phyloP scores from a whole-genome alignment of 2,888 invertebrate species.

The Agrenia bidenticulata region DNA sequence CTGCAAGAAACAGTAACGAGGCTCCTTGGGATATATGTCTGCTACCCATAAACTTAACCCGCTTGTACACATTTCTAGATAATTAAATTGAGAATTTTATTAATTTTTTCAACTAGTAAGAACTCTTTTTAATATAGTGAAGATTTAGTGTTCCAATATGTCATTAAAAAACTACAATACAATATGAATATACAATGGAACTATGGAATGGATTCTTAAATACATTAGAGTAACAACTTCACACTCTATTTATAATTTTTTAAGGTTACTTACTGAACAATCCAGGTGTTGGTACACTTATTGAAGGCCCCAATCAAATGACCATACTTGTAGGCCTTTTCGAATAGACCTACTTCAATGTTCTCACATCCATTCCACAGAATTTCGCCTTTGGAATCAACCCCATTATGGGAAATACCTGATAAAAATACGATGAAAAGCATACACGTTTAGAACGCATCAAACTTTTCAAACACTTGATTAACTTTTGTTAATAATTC shows the following conservation, averaged over 20 bases:
- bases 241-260: too few relatives aligned
- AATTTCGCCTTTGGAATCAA: slow-evolving; percentile 62
- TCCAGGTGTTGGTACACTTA: slow-evolving; percentile 93
- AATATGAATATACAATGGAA: slow-evolving; percentile 1
- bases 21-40: slow-evolving; percentile 74
- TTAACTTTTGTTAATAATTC: too few relatives aligned
- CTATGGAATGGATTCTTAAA: neutral
- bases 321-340: slow-evolving; percentile 78
- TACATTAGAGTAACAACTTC: slow-evolving; percentile 8
- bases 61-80: slow-evolving; percentile 82
- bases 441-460: neutral
- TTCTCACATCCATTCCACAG: slow-evolving; percentile 90
- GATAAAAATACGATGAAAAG: slow-evolving; percentile 53
- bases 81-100: too few relatives aligned
- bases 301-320: slow-evolving; percentile 91
- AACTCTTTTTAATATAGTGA: too few relatives aligned
- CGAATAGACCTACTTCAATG: slow-evolving; percentile 77
- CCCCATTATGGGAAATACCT: slow-evolving; percentile 83
- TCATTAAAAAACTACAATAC: neutral
- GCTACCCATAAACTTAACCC: slow-evolving; percentile 86
- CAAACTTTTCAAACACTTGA: neutral
- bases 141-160: neutral
- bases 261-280: slow-evolving; percentile 68
- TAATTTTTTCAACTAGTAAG: neutral
- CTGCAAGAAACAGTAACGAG: slow-evolving; percentile 81